A percentile compares a stretch with the other conserved stretches of the same genome.
Conservation (phyloP, 2,888 invertebrate genomes). For the Marronus borbonicus region DNA sequence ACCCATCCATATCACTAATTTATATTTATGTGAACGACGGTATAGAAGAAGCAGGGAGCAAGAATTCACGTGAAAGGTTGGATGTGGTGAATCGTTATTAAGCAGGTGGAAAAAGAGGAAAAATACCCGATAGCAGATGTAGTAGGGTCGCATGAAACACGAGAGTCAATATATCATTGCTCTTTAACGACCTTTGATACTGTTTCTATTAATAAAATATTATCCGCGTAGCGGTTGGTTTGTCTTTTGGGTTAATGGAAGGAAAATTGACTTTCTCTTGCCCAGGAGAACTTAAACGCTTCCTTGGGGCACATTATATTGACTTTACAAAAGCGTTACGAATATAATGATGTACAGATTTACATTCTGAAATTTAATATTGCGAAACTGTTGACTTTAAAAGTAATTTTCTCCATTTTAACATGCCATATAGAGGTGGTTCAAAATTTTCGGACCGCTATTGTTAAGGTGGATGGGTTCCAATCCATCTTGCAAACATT, state of each 20-base stretch:
- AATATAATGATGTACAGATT: too few relatives aligned
- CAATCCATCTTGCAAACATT: too few relatives aligned
- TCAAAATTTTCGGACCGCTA: too few relatives aligned
- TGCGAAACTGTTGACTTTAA: too few relatives aligned
- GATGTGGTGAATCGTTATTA: slow-evolving; percentile 2
- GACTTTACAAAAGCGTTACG: too few relatives aligned
- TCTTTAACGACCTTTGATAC: slow-evolving; percentile 17
- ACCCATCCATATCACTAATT: slow-evolving; percentile 6
- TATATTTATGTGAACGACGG: slow-evolving; percentile 14
- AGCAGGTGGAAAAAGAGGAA: not conserved
- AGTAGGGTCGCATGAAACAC: slow-evolving; percentile 9
- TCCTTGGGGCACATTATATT: not conserved
- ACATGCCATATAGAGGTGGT: too few relatives aligned
- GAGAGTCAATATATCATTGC: slow-evolving; percentile 19
- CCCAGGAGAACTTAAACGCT: not conserved
- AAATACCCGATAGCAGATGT: slow-evolving; percentile 4
- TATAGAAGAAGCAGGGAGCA: not conserved
- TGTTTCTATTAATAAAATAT: slow-evolving; percentile 19
- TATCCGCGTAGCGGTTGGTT: slow-evolving; percentile 3
- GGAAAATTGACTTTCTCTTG: slow-evolving; percentile 2
- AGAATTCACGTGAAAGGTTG: not conserved
- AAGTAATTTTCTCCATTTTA: too few relatives aligned
- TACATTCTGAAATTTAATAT: too few relatives aligned
- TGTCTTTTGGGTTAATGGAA: slow-evolving; percentile 3
- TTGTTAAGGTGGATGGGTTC: too few relatives aligned